Conservation (phyloP, 2,888 invertebrate genomes). For the Sphaeridia pumilis region DNA sequence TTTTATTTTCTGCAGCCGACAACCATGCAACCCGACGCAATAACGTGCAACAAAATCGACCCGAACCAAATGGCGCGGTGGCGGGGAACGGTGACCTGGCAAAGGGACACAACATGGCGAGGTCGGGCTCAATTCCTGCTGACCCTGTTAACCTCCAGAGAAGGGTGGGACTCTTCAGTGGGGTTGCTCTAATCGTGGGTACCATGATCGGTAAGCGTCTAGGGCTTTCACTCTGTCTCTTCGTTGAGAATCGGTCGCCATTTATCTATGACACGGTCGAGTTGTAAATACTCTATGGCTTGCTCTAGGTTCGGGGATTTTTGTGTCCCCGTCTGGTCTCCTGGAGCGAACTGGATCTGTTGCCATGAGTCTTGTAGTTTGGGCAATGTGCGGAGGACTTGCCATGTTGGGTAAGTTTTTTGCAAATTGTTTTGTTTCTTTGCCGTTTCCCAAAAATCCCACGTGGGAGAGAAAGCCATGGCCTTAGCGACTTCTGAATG, state of each 20-base stretch:
- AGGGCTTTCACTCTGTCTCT: not conserved
- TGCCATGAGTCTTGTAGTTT: slow-evolving; percentile 86
- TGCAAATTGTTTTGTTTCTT: no score
- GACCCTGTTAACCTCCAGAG: slow-evolving; percentile 98
- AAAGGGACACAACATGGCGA: slow-evolving; percentile 59
- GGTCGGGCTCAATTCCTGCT: slow-evolving; percentile 86
- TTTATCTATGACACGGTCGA: not conserved
- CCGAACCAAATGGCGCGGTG: slow-evolving; percentile 23
- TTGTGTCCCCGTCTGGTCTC: slow-evolving; percentile 93
- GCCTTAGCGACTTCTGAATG: slow-evolving; percentile 3
- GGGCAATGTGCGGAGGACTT: slow-evolving; percentile 86
- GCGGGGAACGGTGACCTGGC: slow-evolving; percentile 26
- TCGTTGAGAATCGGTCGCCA: not conserved
- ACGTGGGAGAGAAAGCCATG: no score
- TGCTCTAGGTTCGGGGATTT: slow-evolving; percentile 82
- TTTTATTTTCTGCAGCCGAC: slow-evolving; percentile 21
- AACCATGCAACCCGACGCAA: slow-evolving; percentile 32
- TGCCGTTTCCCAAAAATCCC: no score
- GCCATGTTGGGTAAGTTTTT: slow-evolving; percentile 66
- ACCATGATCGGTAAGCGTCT: slow-evolving; percentile 42
- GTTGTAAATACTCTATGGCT: not conserved
- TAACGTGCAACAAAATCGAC: slow-evolving; percentile 27
- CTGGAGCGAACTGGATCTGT: slow-evolving; percentile 83
- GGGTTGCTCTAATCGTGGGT: slow-evolving; percentile 43
- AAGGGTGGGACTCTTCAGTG: slow-evolving; percentile 49